Base-by-base conservation (phyloP, 1,140 invertebrate genomes). In the Drosophila ohnishii region DNA sequence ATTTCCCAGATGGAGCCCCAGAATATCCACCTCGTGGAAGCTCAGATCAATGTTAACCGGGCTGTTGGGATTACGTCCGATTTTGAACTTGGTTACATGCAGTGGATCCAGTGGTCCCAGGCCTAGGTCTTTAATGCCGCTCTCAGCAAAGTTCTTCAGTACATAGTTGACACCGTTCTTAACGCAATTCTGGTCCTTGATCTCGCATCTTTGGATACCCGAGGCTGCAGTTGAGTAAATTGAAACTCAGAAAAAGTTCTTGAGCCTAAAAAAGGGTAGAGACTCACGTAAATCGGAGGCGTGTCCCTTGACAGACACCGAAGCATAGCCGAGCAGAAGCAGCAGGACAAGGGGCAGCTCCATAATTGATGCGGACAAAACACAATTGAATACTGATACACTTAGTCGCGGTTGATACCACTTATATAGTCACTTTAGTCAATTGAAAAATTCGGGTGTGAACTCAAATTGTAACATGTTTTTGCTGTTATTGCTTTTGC, bases 11-110 rank as follows among this genome's bases (percentile, higher is more conserved):
- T 63, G 62, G 0, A 93, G 60, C 1, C 92, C 92, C 39, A 73
- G 16, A 5, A 93, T 71, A 37, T 90, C 72, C 3, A 92, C 70
- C 42, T 93, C 87, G 8, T 32, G 84, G 35, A 93, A 93, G 44
- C 48, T 78, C 8, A 91, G 55, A 42, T 88, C 87, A 13, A 91
- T 59, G 56, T 59, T 91, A 7, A 91, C 87, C 0, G 86, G 81
- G 60, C 90, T 90, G 11, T 75, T 64, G 1, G 84, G 63, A 60
- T 88, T 90, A 9, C 71, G 75, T 8, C 59, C 74, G 28, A 91
- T 72, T 11, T 53, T 56, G 19, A 91, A 80, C 48, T 80, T 86
- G 5, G 77, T 91, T 1, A 91, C 60, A 28, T 60, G 69, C 50
- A 91, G 67, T 1, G 90, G 90, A 73, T 91, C 90, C 42, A 91